These are phyloP conservation scores for Pygoscelis adeliae DNA, from an alignment of 2,113 vertebrate genomes.

Conservation along the genomic window DNA sequence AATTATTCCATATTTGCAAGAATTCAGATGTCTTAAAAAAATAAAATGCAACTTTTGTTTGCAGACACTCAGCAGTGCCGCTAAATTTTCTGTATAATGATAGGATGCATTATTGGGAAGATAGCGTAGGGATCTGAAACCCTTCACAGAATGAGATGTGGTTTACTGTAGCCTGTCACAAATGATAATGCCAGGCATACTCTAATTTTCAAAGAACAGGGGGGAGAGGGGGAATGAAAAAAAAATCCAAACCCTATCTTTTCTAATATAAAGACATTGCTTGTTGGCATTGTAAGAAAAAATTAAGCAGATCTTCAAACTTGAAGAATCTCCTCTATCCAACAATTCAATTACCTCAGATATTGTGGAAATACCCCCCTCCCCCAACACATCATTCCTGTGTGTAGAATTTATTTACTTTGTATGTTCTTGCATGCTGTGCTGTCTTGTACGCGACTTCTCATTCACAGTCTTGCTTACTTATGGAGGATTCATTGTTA, in stretches of 20 bases:
- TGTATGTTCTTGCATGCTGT: constrained; percentile 4
- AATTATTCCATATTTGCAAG: constrained; percentile 49
- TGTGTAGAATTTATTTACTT: constrained; percentile 32
- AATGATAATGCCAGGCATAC: neutral
- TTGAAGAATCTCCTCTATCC: neutral
- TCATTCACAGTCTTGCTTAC: constrained; percentile 33
- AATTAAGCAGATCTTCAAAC: neutral
- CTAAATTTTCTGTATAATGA: constrained; percentile 32
- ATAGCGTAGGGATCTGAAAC: constrained; percentile 3
- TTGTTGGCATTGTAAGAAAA: neutral
- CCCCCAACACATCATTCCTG: neutral
- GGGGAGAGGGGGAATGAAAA: neutral
- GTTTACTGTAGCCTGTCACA: neutral
- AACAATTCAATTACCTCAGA: neutral
- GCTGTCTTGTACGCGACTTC: neutral
- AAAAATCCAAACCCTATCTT: neutral
- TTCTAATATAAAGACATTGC: neutral
- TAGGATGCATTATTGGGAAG: constrained; percentile 11
- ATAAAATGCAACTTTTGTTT: constrained; percentile 45
- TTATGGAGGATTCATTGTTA: constrained; percentile 54
- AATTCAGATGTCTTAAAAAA: constrained; percentile 55
- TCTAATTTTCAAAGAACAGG: neutral
- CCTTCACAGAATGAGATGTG: neutral
- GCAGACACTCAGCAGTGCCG: neutral
- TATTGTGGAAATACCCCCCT: neutral